Evolutionary conservation across 1,140 invertebrate species (phyloP), one percentile per base, ranked within the genome.

Genomic region (Megalopta genalis): DNA sequence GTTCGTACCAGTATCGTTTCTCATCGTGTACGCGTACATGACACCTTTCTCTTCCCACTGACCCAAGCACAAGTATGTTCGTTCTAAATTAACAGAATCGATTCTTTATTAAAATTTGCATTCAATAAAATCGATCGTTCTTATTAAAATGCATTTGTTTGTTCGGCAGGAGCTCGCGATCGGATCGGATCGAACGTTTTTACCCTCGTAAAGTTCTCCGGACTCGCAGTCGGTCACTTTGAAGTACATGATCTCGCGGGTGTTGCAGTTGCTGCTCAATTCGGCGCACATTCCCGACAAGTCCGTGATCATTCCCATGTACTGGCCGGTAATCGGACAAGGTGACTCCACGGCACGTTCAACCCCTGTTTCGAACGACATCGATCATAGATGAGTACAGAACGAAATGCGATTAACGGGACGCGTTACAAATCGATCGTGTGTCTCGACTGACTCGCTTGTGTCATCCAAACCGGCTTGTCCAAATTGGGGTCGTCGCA

Each of bases 211-310:
- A 27, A 96, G 90, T 90, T 95, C 94, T 42, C 93, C 86, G 72
- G 92, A 91, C 86, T 93, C 89, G 83, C 96, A 96, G 70, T 95
- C 94, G 39, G 93, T 94, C 18, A 96, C 95, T 86, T 95, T 95
- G 87, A 95, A 96, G 82, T 95, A 96, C 96, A 96, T 96, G 46
- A 95, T 93, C 88, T 96, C 95, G 21, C 94, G 94, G 49, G 95
- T 94, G 81, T 94, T 93, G 89, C 96, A 96, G 87, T 96, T 95
- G 49, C 95, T 96, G 79, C 94, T 95, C 46, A 96, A 91, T 90
- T 95, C 95, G n/a, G 95, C 95, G 89, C 96, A 96, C 82, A 96
- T 92, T 71, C 94, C 94, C 21, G 92, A 92, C n/a, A 94, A 90
- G 86, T 96, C 95, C 39, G 95, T 95, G 82, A 96, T 95, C 59